Evolutionary conservation across 2,888 invertebrate genomes (phyloP).

Genomic region (Melanotus villosus): DNA sequence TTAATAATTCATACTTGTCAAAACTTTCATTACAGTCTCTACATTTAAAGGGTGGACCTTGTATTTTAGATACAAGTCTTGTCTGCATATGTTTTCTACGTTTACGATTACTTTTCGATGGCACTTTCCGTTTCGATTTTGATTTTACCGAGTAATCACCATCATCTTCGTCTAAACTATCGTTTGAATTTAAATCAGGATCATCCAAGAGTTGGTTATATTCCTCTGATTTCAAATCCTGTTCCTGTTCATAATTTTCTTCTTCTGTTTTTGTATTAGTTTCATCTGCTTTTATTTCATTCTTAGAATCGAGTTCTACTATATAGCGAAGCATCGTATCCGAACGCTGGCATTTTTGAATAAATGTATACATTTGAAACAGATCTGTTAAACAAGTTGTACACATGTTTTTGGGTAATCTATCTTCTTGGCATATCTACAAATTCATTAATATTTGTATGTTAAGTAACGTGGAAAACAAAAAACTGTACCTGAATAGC

Average conservation of each 20-base stretch:
- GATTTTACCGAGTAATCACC: slow-evolving; percentile 3
- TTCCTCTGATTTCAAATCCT: neutral
- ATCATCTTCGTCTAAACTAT: slow-evolving; percentile 7
- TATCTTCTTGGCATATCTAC: slow-evolving; percentile 34
- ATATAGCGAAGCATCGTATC: slow-evolving; percentile 26
- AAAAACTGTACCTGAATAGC: slow-evolving; percentile 23
- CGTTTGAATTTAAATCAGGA: neutral
- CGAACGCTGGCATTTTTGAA: slow-evolving; percentile 38
- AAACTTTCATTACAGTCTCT: slow-evolving; percentile 14
- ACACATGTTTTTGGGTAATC: slow-evolving; percentile 44
- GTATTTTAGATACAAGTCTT: neutral
- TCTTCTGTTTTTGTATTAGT: neutral
- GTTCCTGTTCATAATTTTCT: neutral
- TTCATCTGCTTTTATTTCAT: neutral
- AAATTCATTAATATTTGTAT: slow-evolving; percentile 1
- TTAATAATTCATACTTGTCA: slow-evolving; percentile 15
- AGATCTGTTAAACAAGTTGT: slow-evolving; percentile 32
- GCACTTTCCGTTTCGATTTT: neutral
- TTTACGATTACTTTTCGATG: neutral
- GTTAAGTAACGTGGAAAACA: neutral
- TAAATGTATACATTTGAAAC: slow-evolving; percentile 32
- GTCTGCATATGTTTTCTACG: neutral
- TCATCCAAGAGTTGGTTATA: neutral
- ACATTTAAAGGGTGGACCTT: slow-evolving; percentile 30
- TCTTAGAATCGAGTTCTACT: slow-evolving; percentile 3